Evolutionary conservation across 2,888 invertebrate species (phyloP), one percentile per base, ranked within the genome.

Genomic region (Eugnorisma glareosa): DNA sequence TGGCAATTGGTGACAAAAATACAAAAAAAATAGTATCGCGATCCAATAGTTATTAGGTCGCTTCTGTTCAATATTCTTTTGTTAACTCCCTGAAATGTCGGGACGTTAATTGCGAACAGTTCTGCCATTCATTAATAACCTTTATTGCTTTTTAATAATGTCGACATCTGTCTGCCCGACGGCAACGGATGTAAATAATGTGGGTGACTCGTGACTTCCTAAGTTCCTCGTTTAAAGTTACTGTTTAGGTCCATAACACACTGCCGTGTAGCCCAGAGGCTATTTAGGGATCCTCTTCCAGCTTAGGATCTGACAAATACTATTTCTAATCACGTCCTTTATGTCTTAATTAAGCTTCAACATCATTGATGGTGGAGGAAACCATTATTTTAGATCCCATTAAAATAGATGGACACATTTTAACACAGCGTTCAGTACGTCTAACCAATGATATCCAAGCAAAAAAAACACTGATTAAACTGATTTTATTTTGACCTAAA

Each of bases 51-150:
- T n/a, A 81, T 45, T 59, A 45, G 31, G 69, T 51, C 75, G 76
- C 70, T 79, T 64, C 61, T 73, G 67, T 67, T 67, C 40, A 86
- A 76, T 81, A 79, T 80, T 63, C 67, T 64, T 73, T 43, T 28
- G 66, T 70, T 64, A 68, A 64, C 59, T 45, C 69, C 67, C 40
- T 21, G 31, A 66, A 80, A 76, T 77, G 81, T 82, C 63, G 40
- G 77, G 63, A 51, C 86, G 83, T 90, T 91, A 90, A 91, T 92
- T 90, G 90, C 85, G 75, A 86, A 84, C 85, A 84, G 86, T 89
- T 83, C 80, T 83, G 78, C 75, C 75, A 73, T 72, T 81, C 91
- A 92, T 93, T 90, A 92, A 92, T 91, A 90, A 91, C 87, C 81
- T 90, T 88, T 88, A 90, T 90, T 91, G 89, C 89, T 86, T 88